phyloP scores from a whole-genome alignment of 2,888 invertebrate species.

The Synergus japonicus region DNA sequence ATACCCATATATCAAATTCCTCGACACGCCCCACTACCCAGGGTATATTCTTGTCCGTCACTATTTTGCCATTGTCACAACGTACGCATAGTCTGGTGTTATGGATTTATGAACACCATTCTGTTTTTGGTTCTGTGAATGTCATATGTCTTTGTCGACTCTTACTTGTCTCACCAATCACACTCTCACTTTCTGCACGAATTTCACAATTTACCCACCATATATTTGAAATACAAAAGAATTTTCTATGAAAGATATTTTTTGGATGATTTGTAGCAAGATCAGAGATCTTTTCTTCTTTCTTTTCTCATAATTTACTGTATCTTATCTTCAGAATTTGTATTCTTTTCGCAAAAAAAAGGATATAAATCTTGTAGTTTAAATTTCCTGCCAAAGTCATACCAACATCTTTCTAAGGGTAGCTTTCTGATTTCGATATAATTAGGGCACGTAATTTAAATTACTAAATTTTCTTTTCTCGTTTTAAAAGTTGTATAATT shows the following conservation, averaged over 20 bases:
- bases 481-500: not conserved
- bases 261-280: not conserved
- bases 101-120: conserved; percentile 76
- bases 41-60: conserved; percentile 22
- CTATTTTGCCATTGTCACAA: conserved; percentile 26
- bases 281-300: too few relatives aligned
- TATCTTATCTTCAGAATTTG: not conserved
- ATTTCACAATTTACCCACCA: conserved; percentile 41
- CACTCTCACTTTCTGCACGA: conserved; percentile 52
- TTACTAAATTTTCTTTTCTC: not conserved
- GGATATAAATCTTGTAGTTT: not conserved
- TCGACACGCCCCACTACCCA: not conserved
- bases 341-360: not conserved
- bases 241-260: not conserved
- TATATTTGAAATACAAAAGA: conserved; percentile 43
- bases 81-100: conserved; percentile 70
- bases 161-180: conserved; percentile 33
- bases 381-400: not conserved
- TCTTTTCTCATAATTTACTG: too few relatives aligned
- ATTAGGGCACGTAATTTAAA: not conserved
- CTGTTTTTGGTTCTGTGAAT: conserved; percentile 36
- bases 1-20: conserved; percentile 20
- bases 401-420: not conserved
- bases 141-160: conserved; percentile 41
- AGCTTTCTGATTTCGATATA: not conserved